phyloP scores from a whole-genome alignment of 2,113 vertebrate genomes.

The Ardeotis arabs region DNA sequence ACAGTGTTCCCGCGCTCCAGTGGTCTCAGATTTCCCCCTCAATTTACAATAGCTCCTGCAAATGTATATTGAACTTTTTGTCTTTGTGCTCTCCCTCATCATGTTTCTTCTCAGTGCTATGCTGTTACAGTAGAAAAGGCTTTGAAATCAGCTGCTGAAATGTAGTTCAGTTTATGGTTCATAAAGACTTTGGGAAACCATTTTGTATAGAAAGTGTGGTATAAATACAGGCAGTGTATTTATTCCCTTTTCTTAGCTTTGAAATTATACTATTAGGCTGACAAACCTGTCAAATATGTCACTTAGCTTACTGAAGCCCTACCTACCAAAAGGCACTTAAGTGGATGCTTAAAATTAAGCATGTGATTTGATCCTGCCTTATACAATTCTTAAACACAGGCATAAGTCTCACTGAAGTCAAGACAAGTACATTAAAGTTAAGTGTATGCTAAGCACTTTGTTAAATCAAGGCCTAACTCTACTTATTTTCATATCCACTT shows the following conservation, averaged over 20 bases:
- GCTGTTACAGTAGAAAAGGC: background rate
- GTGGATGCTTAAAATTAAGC: constrained; percentile 41
- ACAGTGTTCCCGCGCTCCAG: background rate
- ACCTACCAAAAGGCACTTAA: constrained; percentile 10
- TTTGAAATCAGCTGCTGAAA: constrained; percentile 38
- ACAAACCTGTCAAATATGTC: constrained; percentile 30
- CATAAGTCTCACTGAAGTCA: constrained; percentile 36
- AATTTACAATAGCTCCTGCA: background rate
- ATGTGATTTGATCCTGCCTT: constrained; percentile 30
- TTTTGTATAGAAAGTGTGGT: constrained; percentile 16
- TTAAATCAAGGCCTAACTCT: constrained; percentile 13
- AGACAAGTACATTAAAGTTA: background rate
- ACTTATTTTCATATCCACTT: background rate
- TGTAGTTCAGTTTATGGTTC: constrained; percentile 42
- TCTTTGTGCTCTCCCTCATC: background rate
- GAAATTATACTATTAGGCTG: constrained; percentile 24
- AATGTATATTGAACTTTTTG: background rate
- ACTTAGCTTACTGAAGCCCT: background rate
- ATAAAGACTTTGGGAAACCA: constrained; percentile 34
- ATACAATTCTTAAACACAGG: background rate
- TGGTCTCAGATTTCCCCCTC: background rate
- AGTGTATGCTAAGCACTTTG: background rate
- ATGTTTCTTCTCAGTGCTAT: background rate
- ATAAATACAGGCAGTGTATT: constrained; percentile 36
- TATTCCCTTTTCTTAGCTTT: constrained; percentile 39